Percentiles rank a stretch among this genome's conserved stretches.
These are phyloP conservation scores for Branchipolynoe longqiensis DNA, from an alignment of 2,888 invertebrate species.

Conservation along the genomic window DNA sequence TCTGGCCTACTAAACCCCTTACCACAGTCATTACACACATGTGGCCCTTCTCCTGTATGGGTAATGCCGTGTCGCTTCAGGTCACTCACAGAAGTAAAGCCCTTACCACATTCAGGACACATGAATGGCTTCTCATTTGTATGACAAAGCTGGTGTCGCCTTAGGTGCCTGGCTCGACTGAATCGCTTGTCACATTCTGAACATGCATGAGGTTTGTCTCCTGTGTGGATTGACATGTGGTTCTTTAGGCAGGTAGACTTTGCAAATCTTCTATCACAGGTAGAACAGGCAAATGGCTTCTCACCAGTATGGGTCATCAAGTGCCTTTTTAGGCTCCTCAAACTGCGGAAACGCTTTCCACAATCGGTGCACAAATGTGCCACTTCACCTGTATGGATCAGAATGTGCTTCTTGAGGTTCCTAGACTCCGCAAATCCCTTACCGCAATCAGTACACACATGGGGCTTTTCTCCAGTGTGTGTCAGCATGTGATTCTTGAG, in stretches of 20 bases:
- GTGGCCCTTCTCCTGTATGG: neutral
- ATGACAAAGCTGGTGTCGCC: too few species aligned
- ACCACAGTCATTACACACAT: neutral
- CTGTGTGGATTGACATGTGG: neutral
- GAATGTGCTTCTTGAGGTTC: neutral
- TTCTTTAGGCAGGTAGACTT: neutral
- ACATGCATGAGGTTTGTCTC: neutral
- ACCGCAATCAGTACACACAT: conserved; percentile 18
- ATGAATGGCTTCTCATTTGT: neutral
- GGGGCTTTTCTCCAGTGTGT: neutral
- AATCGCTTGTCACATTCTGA: too few species aligned
- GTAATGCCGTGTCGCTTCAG: neutral
- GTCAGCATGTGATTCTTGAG: neutral
- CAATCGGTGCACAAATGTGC: neutral
- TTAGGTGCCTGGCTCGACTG: too few species aligned
- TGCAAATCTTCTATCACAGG: neutral
- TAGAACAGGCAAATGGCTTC: neutral
- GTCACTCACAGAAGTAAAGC: neutral
- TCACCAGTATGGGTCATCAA: neutral
- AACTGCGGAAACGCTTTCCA: neutral
- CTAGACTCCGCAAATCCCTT: neutral
- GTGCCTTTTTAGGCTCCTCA: neutral
- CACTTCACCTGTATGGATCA: neutral
- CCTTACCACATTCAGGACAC: neutral
- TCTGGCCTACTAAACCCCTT: neutral